A percentile compares a stretch with the other conserved stretches of the same genome.
Conservation (phyloP, 2,797 vertebrate species). For the Melanotaenia pygmaea region DNA sequence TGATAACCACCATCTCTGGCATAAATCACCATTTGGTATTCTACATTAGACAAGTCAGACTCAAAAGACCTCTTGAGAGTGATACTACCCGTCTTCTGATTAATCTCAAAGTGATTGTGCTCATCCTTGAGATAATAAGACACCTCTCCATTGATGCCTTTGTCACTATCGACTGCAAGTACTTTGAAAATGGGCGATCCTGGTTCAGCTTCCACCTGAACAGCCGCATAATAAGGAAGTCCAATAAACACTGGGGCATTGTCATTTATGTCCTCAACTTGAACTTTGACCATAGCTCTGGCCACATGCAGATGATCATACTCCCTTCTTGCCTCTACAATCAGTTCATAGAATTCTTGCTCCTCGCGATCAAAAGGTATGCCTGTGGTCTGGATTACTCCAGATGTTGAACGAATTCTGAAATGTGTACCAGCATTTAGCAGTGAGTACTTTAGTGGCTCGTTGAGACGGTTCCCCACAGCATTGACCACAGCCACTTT, state of each 20-base stretch:
- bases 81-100: conserved; percentile 87
- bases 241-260: conserved; percentile 93
- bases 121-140: conserved; percentile 92
- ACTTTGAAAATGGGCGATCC: conserved; percentile 91
- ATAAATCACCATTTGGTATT: conserved; percentile 90
- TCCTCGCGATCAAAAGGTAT: conserved; percentile 94
- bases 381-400: conserved; percentile 94
- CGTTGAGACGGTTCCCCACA: conserved; percentile 93
- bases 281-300: conserved; percentile 91
- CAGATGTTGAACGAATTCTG: conserved; percentile 92
- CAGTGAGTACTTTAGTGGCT: conserved; percentile 92
- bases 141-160: conserved; percentile 92
- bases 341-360: conserved; percentile 92
- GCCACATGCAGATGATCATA: conserved; percentile 91
- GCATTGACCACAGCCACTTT: conserved; percentile 95
- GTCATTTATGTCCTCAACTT: conserved; percentile 95
- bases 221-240: conserved; percentile 96
- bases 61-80: conserved; percentile 91
- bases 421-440: conserved; percentile 93
- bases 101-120: conserved; percentile 94
- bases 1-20: conserved; percentile 92
- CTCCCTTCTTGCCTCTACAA: conserved; percentile 94
- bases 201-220: conserved; percentile 93
- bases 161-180: conserved; percentile 93
- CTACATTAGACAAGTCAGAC: conserved; percentile 94